A percentile compares a stretch with the other conserved stretches of the same genome.
Conservation (phyloP, 2,113 vertebrate genomes). For the Melanocharis versteri region DNA sequence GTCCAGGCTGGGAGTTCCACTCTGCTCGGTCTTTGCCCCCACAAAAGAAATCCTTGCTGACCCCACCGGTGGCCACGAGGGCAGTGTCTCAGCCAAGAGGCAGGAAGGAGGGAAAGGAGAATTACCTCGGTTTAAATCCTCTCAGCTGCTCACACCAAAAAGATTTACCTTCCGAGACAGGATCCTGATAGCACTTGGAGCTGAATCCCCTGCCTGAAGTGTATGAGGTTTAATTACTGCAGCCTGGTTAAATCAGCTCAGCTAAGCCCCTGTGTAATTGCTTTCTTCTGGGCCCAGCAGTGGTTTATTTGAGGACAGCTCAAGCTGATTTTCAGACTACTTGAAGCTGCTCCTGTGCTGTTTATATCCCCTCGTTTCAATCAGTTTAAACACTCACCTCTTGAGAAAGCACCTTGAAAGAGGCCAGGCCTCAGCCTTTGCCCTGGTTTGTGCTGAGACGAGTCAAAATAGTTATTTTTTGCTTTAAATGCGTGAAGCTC, state of each 20-base stretch:
- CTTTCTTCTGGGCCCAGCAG: constrained; percentile 36
- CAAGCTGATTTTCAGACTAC: neutral
- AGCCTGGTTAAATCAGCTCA: constrained; percentile 56
- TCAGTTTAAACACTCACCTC: neutral
- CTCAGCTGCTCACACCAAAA: neutral
- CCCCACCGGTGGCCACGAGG: fast-evolving
- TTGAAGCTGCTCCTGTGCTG: neutral
- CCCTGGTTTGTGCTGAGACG: neutral
- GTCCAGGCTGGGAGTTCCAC: neutral
- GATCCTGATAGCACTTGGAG: neutral
- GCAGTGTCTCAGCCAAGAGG: neutral
- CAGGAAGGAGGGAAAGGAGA: neutral
- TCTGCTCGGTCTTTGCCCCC: neutral
- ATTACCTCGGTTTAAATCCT: constrained; percentile 17
- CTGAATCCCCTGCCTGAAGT: constrained; percentile 44
- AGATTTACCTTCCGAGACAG: neutral
- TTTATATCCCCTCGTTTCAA: neutral
- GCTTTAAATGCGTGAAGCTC: neutral
- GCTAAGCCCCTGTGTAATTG: constrained; percentile 54
- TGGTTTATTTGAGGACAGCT: constrained; percentile 56
- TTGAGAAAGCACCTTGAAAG: neutral
- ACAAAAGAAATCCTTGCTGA: neutral
- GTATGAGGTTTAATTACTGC: constrained; percentile 56
- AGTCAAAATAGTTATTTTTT: neutral
- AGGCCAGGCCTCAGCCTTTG: neutral